Percentiles rank a stretch among this genome's conserved stretches.
Evolutionary conservation across 23 tunicate species (phyloP).

Genomic region (Trididemnum miniatum): DNA sequence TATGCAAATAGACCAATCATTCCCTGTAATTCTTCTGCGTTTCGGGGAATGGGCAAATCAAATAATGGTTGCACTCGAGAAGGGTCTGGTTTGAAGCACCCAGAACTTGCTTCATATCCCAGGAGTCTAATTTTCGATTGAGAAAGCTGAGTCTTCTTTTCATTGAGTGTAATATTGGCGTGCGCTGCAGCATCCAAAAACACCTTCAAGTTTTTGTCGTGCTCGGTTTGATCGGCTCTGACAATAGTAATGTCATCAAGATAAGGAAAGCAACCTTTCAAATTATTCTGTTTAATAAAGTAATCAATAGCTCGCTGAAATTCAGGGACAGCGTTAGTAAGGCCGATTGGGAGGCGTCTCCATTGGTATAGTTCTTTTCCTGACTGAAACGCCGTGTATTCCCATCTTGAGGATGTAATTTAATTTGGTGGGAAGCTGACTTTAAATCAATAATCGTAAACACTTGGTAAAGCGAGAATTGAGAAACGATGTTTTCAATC

Average conservation of each 20-base stretch:
- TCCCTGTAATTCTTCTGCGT: neutral
- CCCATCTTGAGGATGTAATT: neutral
- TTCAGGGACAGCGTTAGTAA: conserved; percentile 20
- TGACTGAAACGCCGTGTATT: conserved; percentile 11
- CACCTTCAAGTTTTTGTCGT: conserved; percentile 19
- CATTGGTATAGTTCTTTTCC: neutral
- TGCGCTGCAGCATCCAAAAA: neutral
- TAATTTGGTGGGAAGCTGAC: conserved; percentile 3
- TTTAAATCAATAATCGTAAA: conserved; percentile 17
- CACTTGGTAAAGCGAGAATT: no score
- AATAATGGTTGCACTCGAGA: neutral
- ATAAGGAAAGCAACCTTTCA: conserved; percentile 11
- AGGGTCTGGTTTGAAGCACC: neutral
- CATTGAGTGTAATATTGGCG: neutral
- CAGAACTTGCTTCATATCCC: neutral
- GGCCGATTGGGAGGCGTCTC: conserved; percentile 15
- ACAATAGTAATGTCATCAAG: conserved; percentile 30
- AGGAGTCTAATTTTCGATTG: neutral
- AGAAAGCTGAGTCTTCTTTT: neutral
- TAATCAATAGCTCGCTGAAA: conserved; percentile 14
- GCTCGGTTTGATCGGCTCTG: conserved; percentile 9
- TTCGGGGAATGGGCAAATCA: neutral
- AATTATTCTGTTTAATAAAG: neutral
- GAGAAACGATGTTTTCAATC: no score
- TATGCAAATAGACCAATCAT: neutral